Base-by-base conservation (phyloP, 2,797 vertebrate species). In the Enteromius fasciolatus region DNA sequence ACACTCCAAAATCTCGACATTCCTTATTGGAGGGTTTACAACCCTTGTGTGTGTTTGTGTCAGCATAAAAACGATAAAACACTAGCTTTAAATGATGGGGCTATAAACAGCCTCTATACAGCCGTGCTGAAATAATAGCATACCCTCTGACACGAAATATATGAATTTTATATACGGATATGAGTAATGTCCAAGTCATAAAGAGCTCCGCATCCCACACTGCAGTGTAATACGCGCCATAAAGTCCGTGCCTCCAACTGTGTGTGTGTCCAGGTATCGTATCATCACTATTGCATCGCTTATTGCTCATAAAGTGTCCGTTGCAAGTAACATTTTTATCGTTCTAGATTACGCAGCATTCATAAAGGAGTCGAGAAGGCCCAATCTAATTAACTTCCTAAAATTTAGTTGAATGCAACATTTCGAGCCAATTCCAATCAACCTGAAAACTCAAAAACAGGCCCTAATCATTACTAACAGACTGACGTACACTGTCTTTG, bases 171-270 rank as follows among this genome's bases (percentile, higher is more conserved):
- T 64, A 66, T 79, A 63, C 44, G 28, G 41, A 84, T 79, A 75
- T 82, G 69, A 86, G 57, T 85, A 67, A 85, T 69, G 68, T 28
- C 46, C 20, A n/a, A 44, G 54, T 57, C 75, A 85, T 64, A 77
- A 69, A 66, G 64, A 36, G 39, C 48, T 61, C 14, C 48, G 36
- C 64, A 25, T 82, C 61, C 64, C 25, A 76, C 5, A 36, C 25
- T 25, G 64, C 25, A 33, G 8, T 33, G 72, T 68, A 75, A 80
- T 80, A 59, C 67, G 48, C 18, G 48, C n/a, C 33, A 59, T 75
- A 57, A 75, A 25, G 66, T 5, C 46, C 1, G 4, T 41, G 57
- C 31, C 57, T 73, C 67, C 33, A 31, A 31, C 64, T 20, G 11
- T 48, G 33, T 33, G 73, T 46, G 23, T 52, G 57, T 74, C 48